Base-by-base conservation (phyloP, 2,797 vertebrate genomes). In the Aplochiton taeniatus region DNA sequence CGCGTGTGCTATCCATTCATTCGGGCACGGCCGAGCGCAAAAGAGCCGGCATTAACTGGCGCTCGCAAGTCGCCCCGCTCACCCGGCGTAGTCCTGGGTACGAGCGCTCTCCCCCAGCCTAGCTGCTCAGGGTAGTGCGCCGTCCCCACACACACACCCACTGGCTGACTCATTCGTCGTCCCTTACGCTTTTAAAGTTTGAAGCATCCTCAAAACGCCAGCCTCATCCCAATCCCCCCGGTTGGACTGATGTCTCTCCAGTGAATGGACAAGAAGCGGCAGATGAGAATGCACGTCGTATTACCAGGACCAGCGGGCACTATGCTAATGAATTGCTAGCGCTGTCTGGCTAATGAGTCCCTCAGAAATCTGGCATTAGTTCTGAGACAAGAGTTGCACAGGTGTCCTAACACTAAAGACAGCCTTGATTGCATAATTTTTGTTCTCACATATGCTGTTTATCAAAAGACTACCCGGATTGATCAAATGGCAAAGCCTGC, bases 261-360 rank as follows among this genome's bases (percentile, higher is more conserved):
- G 47, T 65, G 65, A 65, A 73, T 16, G 54, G 19, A 57, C 68
- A 68, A 62, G 46, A 56, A 53, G 69, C 70, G 71, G 75, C 31
- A 43, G 48, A 64, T 76, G 70, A 75, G 63, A 57, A 69, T 50
- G 70, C 69, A 65, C 50, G 58, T 43, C 69, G 75, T 43, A 65
- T 65, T 63, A 19, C 58, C n/a, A 54, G 64, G 70, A 79, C 81
- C 72, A 83, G 65, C 67, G 65, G 63, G n/a, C 9, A 72, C 63
- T 69, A 77, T 74, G 73, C 80, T 70, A 75, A 79, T 80, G 65
- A 69, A 66, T 74, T 53, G 53, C 52, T 74, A 65, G 68, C 79
- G 51, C 71, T 74, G 60, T 9, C 13, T 55, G 52, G 48, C 72
- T 75, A 78, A 81, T 72, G 72, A 85, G 52, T 67, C 72, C 64